A percentile compares a stretch with the other conserved stretches of the same genome.
Evolutionary conservation across 1,140 invertebrate species (phyloP).

Genomic region (Copidosoma floridanum): DNA sequence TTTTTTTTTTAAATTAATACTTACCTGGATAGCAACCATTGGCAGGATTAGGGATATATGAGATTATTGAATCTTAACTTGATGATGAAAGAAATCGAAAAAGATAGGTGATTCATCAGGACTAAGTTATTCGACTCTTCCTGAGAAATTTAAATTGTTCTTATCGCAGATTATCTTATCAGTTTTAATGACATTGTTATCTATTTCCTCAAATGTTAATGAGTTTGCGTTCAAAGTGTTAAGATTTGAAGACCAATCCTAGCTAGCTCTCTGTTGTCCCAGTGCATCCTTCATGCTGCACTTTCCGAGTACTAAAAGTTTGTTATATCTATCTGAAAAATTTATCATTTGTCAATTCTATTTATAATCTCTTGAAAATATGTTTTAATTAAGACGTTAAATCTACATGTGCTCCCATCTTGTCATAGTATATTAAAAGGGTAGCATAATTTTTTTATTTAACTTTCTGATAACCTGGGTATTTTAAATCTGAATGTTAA

Average conservation of each 20-base stretch:
- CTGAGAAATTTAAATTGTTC: not conserved
- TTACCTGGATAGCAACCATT: not conserved
- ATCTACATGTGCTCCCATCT: not conserved
- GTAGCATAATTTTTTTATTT: not conserved
- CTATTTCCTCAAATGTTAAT: not conserved
- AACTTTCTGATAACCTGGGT: not conserved
- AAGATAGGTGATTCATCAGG: too few species aligned
- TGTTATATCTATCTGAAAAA: not conserved
- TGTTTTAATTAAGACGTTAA: not conserved
- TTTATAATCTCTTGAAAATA: not conserved
- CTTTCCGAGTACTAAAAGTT: not conserved
- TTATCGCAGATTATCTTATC: too few species aligned
- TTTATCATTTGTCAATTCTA: not conserved
- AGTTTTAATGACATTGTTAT: not conserved
- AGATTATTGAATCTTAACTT: not conserved
- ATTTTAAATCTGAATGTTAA: not conserved
- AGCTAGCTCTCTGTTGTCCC: not conserved
- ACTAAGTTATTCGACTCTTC: not conserved
- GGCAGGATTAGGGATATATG: not conserved
- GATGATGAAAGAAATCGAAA: not conserved
- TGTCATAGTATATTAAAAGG: not conserved
- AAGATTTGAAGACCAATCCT: not conserved
- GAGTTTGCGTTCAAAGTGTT: not conserved
- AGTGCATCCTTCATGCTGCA: not conserved
- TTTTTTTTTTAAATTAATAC: not conserved